Conservation (phyloP, 2,797 vertebrate species). For the Mormyrus proboscirostris region DNA sequence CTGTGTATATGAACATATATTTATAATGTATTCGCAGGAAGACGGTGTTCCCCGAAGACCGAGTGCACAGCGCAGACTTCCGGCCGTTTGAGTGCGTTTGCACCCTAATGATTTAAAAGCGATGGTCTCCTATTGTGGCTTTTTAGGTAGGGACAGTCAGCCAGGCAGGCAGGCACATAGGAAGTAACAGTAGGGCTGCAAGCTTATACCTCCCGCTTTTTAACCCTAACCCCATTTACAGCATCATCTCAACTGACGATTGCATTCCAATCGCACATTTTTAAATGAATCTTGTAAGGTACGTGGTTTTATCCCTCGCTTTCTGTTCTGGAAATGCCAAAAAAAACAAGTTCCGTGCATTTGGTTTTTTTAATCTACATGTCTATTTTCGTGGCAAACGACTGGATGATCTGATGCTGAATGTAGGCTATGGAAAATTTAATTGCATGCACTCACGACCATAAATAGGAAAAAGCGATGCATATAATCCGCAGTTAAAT, state of each 20-base stretch:
- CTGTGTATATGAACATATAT: background rate
- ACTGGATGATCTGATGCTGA: background rate
- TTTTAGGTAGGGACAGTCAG: conserved; percentile 9
- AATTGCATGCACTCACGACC: background rate
- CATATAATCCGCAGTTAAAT: background rate
- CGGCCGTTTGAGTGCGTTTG: conserved; percentile 30
- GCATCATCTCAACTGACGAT: conserved; percentile 52
- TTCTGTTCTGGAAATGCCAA: conserved; percentile 9
- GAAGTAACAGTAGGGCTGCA: conserved; percentile 5
- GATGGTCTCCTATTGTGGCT: conserved; percentile 25
- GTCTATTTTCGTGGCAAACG: background rate
- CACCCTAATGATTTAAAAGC: conserved; percentile 15
- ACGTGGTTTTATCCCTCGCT: conserved; percentile 24
- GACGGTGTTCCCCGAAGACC: conserved; percentile 26
- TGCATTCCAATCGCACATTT: conserved; percentile 48
- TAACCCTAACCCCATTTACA: background rate
- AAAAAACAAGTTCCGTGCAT: background rate
- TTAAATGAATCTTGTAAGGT: conserved; percentile 70
- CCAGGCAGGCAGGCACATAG: background rate
- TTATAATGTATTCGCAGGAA: conserved; percentile 1
- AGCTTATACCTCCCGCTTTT: conserved; percentile 14
- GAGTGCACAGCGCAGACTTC: conserved; percentile 47
- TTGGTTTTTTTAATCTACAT: background rate
- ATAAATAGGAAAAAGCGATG: background rate
- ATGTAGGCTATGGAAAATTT: background rate